Evolutionary conservation across 2,113 vertebrate genomes (phyloP).

Genomic region (Delphinus delphis): DNA sequence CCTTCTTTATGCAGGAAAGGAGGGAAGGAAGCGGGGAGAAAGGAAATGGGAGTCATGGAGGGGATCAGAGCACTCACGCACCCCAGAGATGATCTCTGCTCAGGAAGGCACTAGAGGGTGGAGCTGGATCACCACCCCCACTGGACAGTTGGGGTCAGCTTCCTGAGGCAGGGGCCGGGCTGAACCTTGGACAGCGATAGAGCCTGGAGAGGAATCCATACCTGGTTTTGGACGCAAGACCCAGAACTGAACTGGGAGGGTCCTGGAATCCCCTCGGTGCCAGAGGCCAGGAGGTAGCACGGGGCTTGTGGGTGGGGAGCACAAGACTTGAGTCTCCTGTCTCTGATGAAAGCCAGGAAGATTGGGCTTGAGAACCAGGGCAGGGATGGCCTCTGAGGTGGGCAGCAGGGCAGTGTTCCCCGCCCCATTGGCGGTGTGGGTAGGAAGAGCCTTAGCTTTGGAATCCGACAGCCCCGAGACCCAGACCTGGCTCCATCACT

Average conservation of each 20-base stretch:
- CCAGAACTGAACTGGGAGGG: not conserved
- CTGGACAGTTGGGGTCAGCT: not conserved
- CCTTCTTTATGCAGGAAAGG: not conserved
- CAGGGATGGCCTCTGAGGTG: not conserved
- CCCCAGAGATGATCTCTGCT: not conserved
- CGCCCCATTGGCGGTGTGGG: no score
- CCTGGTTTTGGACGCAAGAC: not conserved
- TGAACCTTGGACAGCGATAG: not conserved
- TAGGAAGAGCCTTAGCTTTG: not conserved
- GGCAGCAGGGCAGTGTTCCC: not conserved
- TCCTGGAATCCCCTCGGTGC: not conserved
- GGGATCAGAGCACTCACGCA: not conserved
- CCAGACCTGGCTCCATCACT: not conserved
- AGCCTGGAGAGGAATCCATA: not conserved
- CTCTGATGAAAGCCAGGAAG: not conserved
- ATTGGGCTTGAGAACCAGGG: not conserved
- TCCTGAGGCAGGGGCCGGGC: not conserved
- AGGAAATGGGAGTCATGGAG: not conserved
- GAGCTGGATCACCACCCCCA: not conserved
- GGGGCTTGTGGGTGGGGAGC: not conserved
- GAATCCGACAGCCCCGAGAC: not conserved
- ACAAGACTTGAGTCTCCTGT: not conserved
- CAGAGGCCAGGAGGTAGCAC: not conserved
- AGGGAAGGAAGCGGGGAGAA: not conserved
- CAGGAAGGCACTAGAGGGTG: not conserved